Conservation (phyloP, 2,113 vertebrate species). For the Scytalopus superciliaris region DNA sequence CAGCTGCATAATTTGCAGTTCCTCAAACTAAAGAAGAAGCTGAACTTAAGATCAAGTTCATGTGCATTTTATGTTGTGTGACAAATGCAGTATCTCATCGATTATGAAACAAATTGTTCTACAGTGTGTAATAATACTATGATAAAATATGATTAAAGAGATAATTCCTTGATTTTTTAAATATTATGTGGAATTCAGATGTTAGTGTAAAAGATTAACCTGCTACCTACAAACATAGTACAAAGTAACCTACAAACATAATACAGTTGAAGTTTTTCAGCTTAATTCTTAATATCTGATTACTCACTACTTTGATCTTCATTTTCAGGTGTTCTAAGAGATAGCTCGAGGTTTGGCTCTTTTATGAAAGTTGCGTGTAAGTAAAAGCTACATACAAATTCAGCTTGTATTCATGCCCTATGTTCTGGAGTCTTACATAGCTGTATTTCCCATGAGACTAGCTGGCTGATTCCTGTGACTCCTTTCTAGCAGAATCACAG, state of each 20-base stretch:
- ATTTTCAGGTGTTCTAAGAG: slow-evolving; percentile 79
- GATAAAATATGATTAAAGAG: not conserved
- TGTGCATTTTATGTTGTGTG: not conserved
- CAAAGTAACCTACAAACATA: not conserved
- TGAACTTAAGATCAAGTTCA: not conserved
- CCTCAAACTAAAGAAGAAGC: not conserved
- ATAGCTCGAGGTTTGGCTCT: slow-evolving; percentile 83
- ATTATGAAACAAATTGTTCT: not conserved
- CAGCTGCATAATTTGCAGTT: not conserved
- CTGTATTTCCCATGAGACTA: not conserved
- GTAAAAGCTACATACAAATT: slow-evolving; percentile 60
- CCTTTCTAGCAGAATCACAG: not conserved
- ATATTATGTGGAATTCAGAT: not conserved
- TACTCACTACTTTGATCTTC: slow-evolving; percentile 9
- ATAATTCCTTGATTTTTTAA: not conserved
- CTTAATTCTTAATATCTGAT: not conserved
- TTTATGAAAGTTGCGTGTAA: slow-evolving; percentile 88
- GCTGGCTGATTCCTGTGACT: not conserved
- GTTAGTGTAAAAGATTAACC: not conserved
- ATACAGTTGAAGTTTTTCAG: not conserved
- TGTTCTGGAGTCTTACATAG: not conserved
- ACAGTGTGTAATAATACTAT: not conserved
- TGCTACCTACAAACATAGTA: not conserved
- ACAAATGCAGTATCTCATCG: not conserved
- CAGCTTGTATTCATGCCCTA: not conserved